Conservation (phyloP, 2,113 vertebrate species). For the Engystomops pustulosus region DNA sequence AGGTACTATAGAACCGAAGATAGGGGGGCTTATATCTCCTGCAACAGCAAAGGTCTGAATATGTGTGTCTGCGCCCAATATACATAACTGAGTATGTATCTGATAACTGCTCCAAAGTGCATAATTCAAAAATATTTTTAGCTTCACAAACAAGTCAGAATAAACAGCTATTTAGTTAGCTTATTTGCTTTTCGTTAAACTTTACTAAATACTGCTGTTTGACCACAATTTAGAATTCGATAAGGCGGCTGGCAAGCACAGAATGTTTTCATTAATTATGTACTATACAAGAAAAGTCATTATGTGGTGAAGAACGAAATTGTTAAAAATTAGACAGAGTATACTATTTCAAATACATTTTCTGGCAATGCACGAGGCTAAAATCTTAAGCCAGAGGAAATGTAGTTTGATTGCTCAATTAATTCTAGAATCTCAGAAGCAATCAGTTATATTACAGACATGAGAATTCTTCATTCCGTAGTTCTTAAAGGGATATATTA, state of each 20-base stretch:
- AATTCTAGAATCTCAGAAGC: slow-evolving; percentile 35
- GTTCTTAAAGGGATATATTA: slow-evolving; percentile 19
- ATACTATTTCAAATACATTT: slow-evolving; percentile 4
- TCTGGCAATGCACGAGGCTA: slow-evolving; percentile 7
- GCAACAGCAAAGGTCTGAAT: background rate
- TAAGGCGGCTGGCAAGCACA: slow-evolving; percentile 32
- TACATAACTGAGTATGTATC: background rate
- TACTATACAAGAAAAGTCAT: slow-evolving; percentile 26
- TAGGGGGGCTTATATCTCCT: background rate
- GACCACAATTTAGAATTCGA: slow-evolving; percentile 44
- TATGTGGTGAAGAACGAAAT: slow-evolving; percentile 37
- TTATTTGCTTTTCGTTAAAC: slow-evolving; percentile 30
- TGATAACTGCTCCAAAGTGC: slow-evolving; percentile 17
- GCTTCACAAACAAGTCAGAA: background rate
- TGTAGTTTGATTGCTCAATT: slow-evolving; percentile 13
- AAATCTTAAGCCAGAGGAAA: slow-evolving; percentile 33
- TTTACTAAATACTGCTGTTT: slow-evolving; percentile 11
- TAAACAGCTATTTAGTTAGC: slow-evolving; percentile 23
- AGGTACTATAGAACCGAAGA: no score
- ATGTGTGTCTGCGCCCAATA: background rate
- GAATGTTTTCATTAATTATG: slow-evolving; percentile 47
- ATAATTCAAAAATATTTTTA: background rate
- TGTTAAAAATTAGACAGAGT: slow-evolving; percentile 36
- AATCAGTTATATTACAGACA: slow-evolving; percentile 38
- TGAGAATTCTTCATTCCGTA: slow-evolving; percentile 23